Conservation (phyloP, 2,888 invertebrate genomes). For the Drosophila tanythrix region DNA sequence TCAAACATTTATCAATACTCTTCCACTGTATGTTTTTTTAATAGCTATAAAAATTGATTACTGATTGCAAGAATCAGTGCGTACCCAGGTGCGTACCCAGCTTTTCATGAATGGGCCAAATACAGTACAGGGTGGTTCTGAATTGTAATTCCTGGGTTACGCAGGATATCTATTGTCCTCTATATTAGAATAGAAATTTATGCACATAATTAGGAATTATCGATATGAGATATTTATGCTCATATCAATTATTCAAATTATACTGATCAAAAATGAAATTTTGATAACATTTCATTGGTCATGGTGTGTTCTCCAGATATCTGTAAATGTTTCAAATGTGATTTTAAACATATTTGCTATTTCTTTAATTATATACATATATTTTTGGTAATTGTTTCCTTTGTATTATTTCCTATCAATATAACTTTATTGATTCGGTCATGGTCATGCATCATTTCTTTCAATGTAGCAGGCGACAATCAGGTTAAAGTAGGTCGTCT, state of each 20-base stretch:
- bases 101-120: neutral
- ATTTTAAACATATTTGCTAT: no score
- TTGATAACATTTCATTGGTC: neutral
- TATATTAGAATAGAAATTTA: neutral
- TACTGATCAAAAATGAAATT: neutral
- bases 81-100: no score
- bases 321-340: neutral
- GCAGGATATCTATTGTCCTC: neutral
- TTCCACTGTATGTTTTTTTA: neutral
- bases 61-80: neutral
- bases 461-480: constrained; percentile 23
- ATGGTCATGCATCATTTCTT: neutral
- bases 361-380: no score
- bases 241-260: neutral
- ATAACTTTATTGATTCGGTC: neutral
- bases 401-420: neutral
- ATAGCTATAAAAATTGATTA: neutral
- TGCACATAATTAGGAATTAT: neutral
- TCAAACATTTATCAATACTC: no score
- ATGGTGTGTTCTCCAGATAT: neutral
- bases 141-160: neutral
- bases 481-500: constrained; percentile 45
- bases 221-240: neutral
- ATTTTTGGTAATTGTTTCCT: neutral
- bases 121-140: neutral